phyloP scores from a whole-genome alignment of 2,797 vertebrate species.

The Schizopygopsis malacanthus region DNA sequence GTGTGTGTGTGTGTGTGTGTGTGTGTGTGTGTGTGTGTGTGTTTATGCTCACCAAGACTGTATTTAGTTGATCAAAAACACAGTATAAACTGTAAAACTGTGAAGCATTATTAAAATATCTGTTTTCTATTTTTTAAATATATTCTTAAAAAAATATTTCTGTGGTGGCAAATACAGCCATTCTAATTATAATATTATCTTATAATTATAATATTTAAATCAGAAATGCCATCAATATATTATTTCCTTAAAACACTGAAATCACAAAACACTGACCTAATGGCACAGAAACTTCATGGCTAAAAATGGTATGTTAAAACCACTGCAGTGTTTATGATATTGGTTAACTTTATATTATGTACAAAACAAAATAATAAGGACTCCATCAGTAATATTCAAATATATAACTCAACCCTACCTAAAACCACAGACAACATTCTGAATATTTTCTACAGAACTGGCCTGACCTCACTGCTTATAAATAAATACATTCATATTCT shows the following conservation, averaged over 20 bases:
- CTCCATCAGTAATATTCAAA: neutral
- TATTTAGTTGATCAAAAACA: neutral
- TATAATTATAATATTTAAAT: neutral
- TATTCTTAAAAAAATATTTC: neutral
- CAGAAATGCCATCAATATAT: neutral
- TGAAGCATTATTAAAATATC: neutral
- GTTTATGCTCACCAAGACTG: neutral
- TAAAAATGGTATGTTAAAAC: neutral
- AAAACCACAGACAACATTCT: neutral
- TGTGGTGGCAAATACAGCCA: neutral
- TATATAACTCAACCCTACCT: neutral
- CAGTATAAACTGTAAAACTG: neutral
- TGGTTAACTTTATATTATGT: neutral
- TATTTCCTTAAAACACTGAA: neutral
- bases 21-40: neutral
- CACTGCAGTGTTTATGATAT: neutral
- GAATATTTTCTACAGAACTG: neutral
- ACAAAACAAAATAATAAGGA: neutral
- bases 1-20: neutral
- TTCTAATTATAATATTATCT: neutral
- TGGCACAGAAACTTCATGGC: no score
- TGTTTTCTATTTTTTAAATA: neutral
- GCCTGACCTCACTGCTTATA: neutral
- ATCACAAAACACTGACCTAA: neutral
- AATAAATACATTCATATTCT: slow-evolving; percentile 3